Evolutionary conservation across 2,888 invertebrate species (phyloP), one percentile per base, ranked within the genome.

Genomic region (Conops quadrifasciatus): DNA sequence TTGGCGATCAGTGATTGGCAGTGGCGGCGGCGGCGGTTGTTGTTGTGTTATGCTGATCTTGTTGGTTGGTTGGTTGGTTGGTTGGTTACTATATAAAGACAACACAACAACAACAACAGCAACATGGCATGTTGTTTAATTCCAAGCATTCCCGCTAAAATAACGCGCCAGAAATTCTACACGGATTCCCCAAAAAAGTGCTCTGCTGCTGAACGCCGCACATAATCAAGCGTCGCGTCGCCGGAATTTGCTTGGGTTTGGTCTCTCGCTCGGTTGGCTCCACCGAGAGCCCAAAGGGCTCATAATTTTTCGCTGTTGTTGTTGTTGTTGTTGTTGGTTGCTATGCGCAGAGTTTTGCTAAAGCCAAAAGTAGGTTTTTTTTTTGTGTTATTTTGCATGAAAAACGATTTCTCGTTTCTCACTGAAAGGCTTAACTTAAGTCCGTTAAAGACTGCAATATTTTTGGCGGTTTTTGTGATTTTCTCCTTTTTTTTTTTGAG

Each of bases 401-500:
- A 36, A n/a, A n/a, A n/a, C n/a, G n/a, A 36, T 36, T 36, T 36
- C 36, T 36, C 36, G 36, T 36, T n/a, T n/a, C n/a, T n/a, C n/a
- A n/a, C n/a, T n/a, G n/a, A n/a, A n/a, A n/a, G n/a, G n/a, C n/a
- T n/a, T n/a, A n/a, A n/a, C n/a, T n/a, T n/a, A n/a, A n/a, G n/a
- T n/a, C n/a, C n/a, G n/a, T n/a, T n/a, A n/a, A n/a, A n/a, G n/a
- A n/a, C n/a, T 7, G 36, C 36, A 36, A 36, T 36, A 9, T 36
- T 36, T 36, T 4, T 36, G 36, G 36, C 36, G 36, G 36, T 9
- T 36, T 36, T 36, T n/a, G n/a, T n/a, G n/a, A n/a, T n/a, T 36
- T 36, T 36, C 36, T 36, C 9, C 71, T 74, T 73, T 66, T 75
- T 71, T 72, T 74, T 74, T 72, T 71, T 72, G 72, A 75, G 60